Evolutionary conservation across 2,113 vertebrate genomes (phyloP).

Genomic region (Vimba vimba): DNA sequence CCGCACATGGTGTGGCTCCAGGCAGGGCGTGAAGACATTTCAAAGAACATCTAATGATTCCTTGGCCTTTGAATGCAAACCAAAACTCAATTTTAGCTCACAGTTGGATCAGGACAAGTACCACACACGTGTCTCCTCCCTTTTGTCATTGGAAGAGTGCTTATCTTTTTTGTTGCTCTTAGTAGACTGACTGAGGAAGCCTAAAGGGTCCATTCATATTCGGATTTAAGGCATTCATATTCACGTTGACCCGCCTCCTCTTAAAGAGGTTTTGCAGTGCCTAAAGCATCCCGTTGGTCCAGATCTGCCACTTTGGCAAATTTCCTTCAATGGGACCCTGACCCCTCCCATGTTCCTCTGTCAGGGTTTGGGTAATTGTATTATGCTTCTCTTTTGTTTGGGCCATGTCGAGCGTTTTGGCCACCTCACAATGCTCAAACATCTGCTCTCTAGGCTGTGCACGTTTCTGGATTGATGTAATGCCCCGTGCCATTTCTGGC

Average conservation of each 20-base stretch:
- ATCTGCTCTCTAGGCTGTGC: slow-evolving; percentile 69
- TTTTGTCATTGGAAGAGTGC: slow-evolving; percentile 19
- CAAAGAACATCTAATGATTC: neutral
- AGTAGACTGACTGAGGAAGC: neutral
- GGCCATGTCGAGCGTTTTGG: slow-evolving; percentile 63
- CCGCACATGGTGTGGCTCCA: neutral
- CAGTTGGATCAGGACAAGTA: neutral
- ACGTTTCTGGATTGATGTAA: slow-evolving; percentile 70
- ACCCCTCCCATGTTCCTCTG: slow-evolving; percentile 2
- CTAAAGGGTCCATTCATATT: slow-evolving; percentile 58
- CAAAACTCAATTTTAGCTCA: slow-evolving; percentile 2
- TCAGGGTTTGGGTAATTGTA: slow-evolving; percentile 64
- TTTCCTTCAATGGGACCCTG: slow-evolving; percentile 21
- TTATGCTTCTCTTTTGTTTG: slow-evolving; percentile 69
- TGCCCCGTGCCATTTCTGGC: slow-evolving; percentile 54
- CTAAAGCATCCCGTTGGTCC: slow-evolving; percentile 15
- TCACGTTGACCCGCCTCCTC: slow-evolving; percentile 39
- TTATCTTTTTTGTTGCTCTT: slow-evolving; percentile 10
- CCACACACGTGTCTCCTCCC: neutral
- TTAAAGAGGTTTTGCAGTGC: neutral
- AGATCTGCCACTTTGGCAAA: slow-evolving; percentile 37
- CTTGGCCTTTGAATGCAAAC: neutral
- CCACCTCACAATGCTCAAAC: slow-evolving; percentile 71
- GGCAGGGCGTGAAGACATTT: neutral
- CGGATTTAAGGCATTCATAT: slow-evolving; percentile 64